Conservation (phyloP, 92 coral and sea anemone genomes). For the Epizoanthus fatuus region DNA sequence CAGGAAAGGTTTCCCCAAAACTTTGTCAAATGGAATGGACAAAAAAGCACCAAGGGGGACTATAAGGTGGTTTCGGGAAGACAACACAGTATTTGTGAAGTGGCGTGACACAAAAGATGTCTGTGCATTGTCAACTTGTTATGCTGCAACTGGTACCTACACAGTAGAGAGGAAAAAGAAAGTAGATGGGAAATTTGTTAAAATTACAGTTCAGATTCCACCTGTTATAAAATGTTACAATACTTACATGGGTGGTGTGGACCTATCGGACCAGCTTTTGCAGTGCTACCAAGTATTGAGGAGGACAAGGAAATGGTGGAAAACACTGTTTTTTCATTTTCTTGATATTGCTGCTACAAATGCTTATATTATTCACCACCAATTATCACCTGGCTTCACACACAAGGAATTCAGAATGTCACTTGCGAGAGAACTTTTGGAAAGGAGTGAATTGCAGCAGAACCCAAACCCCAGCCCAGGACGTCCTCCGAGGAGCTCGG, state of each 20-base stretch:
- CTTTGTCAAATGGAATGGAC: too few species aligned
- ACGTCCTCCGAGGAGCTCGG: too few species aligned
- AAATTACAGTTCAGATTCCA: slow-evolving; percentile 30
- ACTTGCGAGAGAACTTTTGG: background rate
- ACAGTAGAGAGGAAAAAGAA: slow-evolving; percentile 12
- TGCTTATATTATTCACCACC: slow-evolving; percentile 16
- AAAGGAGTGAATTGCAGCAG: too few species aligned
- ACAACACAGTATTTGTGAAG: too few species aligned
- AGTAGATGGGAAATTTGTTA: slow-evolving; percentile 40
- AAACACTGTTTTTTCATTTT: slow-evolving; percentile 52
- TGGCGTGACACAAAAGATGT: too few species aligned
- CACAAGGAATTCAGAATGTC: slow-evolving; percentile 31
- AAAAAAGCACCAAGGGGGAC: too few species aligned
- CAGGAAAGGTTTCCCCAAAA: too few species aligned
- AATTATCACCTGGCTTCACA: background rate
- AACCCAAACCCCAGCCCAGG: too few species aligned
- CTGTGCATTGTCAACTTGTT: slow-evolving; percentile 5
- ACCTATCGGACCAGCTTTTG: slow-evolving; percentile 47
- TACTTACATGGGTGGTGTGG: slow-evolving; percentile 40
- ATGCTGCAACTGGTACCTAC: slow-evolving; percentile 34
- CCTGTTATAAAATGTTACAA: slow-evolving; percentile 33
- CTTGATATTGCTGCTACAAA: slow-evolving; percentile 35
- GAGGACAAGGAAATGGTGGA: background rate
- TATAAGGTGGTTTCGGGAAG: too few species aligned
- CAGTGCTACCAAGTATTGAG: slow-evolving; percentile 45